Percentiles rank a stretch among this genome's conserved stretches.
Evolutionary conservation across 30 jellyfish, hydroid and myxozoan genomes (phyloP).

Genomic region (Catostylus mosaicus): DNA sequence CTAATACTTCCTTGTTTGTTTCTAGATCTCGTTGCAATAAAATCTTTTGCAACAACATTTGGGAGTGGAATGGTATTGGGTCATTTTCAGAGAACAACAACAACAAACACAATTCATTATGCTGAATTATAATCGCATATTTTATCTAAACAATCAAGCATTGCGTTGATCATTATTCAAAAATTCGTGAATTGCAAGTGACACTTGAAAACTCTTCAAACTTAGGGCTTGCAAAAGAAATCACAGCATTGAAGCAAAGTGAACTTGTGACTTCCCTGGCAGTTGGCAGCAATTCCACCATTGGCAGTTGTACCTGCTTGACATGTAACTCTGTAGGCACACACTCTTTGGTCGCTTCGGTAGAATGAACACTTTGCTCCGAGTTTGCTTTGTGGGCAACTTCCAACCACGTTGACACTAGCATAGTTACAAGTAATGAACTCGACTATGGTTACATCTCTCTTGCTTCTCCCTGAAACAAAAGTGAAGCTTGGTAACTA

Average conservation of each 20-base stretch:
- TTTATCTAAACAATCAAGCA: too few species aligned
- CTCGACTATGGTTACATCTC: neutral
- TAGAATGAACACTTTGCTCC: constrained; percentile 17
- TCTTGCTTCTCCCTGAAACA: neutral
- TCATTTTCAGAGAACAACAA: too few species aligned
- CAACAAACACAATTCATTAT: too few species aligned
- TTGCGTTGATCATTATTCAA: neutral
- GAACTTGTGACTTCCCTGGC: constrained; percentile 25
- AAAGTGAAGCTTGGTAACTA: too few species aligned
- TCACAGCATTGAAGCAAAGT: constrained; percentile 37
- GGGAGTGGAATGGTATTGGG: too few species aligned
- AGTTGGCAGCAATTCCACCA: neutral
- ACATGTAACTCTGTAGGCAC: constrained; percentile 33
- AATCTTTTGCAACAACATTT: neutral
- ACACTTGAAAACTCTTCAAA: neutral
- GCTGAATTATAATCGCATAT: too few species aligned
- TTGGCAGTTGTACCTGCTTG: neutral
- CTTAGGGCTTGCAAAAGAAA: neutral
- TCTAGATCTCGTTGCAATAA: neutral
- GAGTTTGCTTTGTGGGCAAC: constrained; percentile 14
- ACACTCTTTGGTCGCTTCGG: constrained; percentile 12
- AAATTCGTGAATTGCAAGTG: neutral
- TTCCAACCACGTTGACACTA: constrained; percentile 1
- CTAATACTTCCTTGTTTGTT: neutral
- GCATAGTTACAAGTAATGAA: constrained; percentile 14